A percentile compares a stretch with the other conserved stretches of the same genome.
Evolutionary conservation across 2,888 invertebrate species (phyloP).

Genomic region (Agriopis aurantiaria): DNA sequence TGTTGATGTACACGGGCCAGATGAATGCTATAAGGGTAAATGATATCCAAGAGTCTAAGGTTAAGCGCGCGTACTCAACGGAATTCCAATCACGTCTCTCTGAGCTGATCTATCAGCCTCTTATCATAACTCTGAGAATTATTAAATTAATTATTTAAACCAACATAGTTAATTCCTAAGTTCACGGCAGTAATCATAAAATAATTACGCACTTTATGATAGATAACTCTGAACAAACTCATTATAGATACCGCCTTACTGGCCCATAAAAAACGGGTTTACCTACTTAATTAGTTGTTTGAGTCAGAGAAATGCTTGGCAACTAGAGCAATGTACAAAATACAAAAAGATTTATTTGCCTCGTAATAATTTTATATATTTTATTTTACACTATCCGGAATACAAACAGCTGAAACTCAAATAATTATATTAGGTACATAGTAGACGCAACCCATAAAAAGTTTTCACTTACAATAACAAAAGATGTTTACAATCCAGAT

Average conservation of each 20-base stretch:
- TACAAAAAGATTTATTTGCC: not conserved
- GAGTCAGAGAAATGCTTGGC: slow-evolving; percentile 5
- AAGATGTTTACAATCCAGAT: too few relatives aligned
- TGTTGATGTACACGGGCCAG: slow-evolving; percentile 6
- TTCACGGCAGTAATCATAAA: slow-evolving; percentile 10
- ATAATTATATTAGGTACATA: too few relatives aligned
- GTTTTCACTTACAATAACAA: too few relatives aligned
- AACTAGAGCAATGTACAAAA: not conserved
- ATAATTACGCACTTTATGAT: slow-evolving; percentile 16
- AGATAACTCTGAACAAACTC: slow-evolving; percentile 15
- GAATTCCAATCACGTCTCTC: slow-evolving; percentile 9
- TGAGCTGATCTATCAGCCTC: slow-evolving; percentile 16
- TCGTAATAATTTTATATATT: too few relatives aligned
- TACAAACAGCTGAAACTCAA: too few relatives aligned
- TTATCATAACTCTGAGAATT: slow-evolving; percentile 22
- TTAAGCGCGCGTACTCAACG: slow-evolving; percentile 8
- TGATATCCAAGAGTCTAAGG: slow-evolving; percentile 12
- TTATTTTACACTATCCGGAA: too few relatives aligned
- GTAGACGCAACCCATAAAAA: too few relatives aligned
- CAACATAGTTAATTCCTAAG: slow-evolving; percentile 1
- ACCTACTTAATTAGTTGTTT: not conserved
- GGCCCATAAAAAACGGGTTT: slow-evolving; percentile 4
- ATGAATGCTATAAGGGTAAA: slow-evolving; percentile 8
- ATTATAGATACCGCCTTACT: slow-evolving; percentile 2
- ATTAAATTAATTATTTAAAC: slow-evolving; percentile 23